Evolutionary conservation across 2,888 invertebrate species (phyloP).

Genomic region (Carpatolechia fugitivella): DNA sequence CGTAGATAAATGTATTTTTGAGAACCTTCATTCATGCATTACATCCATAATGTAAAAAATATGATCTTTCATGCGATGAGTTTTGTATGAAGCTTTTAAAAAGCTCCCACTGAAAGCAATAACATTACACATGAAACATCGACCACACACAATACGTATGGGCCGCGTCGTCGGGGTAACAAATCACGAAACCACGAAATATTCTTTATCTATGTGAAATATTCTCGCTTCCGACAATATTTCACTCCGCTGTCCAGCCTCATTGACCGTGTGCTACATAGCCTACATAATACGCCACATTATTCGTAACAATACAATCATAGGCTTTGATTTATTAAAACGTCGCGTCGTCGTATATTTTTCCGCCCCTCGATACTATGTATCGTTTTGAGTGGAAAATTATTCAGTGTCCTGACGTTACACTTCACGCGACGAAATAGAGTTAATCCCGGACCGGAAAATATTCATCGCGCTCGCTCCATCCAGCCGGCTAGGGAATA

Average conservation of each 20-base stretch:
- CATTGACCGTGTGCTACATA: conserved; percentile 11
- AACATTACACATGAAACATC: conserved; percentile 5
- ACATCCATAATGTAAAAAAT: too few relatives aligned
- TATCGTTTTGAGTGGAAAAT: neutral
- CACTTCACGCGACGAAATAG: neutral
- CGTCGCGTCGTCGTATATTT: neutral
- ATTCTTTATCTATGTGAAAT: conserved; percentile 22
- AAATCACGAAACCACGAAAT: conserved; percentile 25
- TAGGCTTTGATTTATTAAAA: neutral
- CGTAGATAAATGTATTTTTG: too few relatives aligned
- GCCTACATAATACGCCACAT: neutral
- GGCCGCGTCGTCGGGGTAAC: conserved; percentile 15
- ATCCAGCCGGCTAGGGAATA: neutral
- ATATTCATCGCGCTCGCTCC: conserved; percentile 8
- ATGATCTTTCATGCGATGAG: too few relatives aligned
- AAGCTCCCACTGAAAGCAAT: conserved; percentile 2
- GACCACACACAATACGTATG: conserved; percentile 6
- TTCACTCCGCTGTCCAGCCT: conserved; percentile 23
- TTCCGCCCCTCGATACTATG: neutral
- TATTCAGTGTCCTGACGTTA: neutral
- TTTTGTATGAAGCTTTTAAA: neutral
- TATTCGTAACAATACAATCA: conserved; percentile 1
- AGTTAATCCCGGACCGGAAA: conserved; percentile 10
- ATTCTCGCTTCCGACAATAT: conserved; percentile 25
- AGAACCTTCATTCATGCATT: too few relatives aligned